Base-by-base conservation (phyloP, 2,888 invertebrate species). In the Teleiodes luculella region DNA sequence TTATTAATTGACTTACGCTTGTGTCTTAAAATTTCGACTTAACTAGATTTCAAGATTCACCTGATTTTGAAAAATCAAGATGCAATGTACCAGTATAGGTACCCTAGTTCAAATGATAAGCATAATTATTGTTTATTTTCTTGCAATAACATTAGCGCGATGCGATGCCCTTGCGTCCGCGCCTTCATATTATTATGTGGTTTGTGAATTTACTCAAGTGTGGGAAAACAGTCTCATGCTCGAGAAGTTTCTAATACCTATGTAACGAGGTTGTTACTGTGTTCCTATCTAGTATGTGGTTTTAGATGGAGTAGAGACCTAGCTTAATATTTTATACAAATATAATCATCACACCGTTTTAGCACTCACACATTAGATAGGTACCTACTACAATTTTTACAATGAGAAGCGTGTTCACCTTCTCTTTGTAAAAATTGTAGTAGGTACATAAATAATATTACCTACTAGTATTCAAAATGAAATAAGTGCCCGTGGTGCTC, bases 121-220 rank as follows among this genome's bases (percentile, higher is more conserved):
- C 18, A 41, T 36, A 36, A 2, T 41, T 41, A 41, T 31, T 30
- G 45, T 48, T 57, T 37, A 57, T 57, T 57, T 46, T 49, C 24
- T 24, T 24, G 41, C 52, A 45, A 41, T 54, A 45, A 37, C 31
- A 53, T 57, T 57, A 52, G 33, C 24, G 43, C 43, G n/a, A 43
- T 43, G 28, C 43, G 43, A 20, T 24, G 43, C 43, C 46, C 48
- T 41, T 55, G 59, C 59, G 50, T 56, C 53, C 31, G 52, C 52
- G 45, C 58, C 24, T 18, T 14, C 18, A 41, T 20, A 41, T 41
- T 41, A 41, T 41, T 41, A 28, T 80, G 84, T 70, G 83, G 83
- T 80, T 82, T 75, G 66, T 69, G 67, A 76, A 75, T 75, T 72
- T 71, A 70, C 71, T 70, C 69, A 66, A 70, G 75, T 78, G 78